Evolutionary conservation across 2,797 vertebrate genomes (phyloP).

Genomic region (Melanotaenia nigrans): DNA sequence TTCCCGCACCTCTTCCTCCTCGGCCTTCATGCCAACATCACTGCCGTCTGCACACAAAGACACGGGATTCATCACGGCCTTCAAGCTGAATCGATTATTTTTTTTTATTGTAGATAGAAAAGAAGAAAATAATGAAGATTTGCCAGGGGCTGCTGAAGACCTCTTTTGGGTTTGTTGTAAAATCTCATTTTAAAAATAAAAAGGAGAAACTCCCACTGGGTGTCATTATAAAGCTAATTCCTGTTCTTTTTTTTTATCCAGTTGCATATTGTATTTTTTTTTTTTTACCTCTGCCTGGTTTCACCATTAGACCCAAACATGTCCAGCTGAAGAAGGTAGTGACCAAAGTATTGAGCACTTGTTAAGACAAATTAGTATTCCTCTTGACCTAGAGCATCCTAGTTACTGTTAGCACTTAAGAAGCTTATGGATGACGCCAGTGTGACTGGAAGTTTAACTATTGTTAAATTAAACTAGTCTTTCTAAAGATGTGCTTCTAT

Average conservation of each 20-base stretch:
- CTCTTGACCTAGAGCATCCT: conserved; percentile 4
- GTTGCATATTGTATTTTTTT: conserved; percentile 17
- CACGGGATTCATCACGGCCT: conserved; percentile 10
- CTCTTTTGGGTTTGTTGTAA: not conserved
- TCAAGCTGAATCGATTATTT: not conserved
- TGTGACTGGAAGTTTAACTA: not conserved
- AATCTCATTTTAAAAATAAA: not conserved
- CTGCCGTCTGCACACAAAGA: conserved; percentile 58
- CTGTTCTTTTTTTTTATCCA: conserved; percentile 22
- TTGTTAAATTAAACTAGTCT: not conserved
- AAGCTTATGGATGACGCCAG: conserved; percentile 5
- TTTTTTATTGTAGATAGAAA: not conserved
- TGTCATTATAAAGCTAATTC: conserved; percentile 27
- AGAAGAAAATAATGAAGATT: not conserved
- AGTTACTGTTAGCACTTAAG: conserved; percentile 24
- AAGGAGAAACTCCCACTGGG: conserved; percentile 13
- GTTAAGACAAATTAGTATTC: conserved; percentile 9
- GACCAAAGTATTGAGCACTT: conserved; percentile 24
- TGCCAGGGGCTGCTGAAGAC: not conserved
- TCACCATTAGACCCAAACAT: conserved; percentile 34
- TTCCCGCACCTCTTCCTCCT: conserved; percentile 85
- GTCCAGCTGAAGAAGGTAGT: conserved; percentile 13
- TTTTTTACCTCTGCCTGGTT: conserved; percentile 21
- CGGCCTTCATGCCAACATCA: conserved; percentile 47
- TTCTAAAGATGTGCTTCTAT: not conserved